Base-by-base conservation (phyloP, 2,797 vertebrate species). In the Synaphobranchus kaupii region DNA sequence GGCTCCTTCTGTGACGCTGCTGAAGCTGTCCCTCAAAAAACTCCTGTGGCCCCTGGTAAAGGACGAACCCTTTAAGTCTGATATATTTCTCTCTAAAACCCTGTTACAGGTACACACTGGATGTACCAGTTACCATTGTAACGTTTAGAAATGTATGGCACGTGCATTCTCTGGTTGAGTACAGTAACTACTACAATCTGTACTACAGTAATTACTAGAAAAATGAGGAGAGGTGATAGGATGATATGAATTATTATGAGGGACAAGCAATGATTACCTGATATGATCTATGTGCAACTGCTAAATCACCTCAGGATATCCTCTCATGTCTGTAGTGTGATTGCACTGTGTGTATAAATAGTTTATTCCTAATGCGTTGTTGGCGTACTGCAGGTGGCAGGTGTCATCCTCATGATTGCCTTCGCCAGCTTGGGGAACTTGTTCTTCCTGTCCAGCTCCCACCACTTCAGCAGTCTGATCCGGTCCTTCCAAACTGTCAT, bases 41-140 rank as follows among this genome's bases (percentile, higher is more conserved):
- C 50, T 95, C 87, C 28, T 92, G 39, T 89, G 91, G 54, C 92
- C 93, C 28, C 86, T 39, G 96, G 97, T 97, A 95, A 94, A 52
- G 3, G 12, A 9, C 54, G 25, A 9, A 9, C 31, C 20, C 2
- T 13, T 17, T 39, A 44, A 76, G 13, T 44, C 28, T 73, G 28
- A 0, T 31, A 17, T 15, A 73, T 73, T 34, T 73, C 17, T 12
- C 28, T 28, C n/a, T 28, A 28, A 68, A 68, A 68, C n/a, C n/a
- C 58, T 22, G 68, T 13, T 31, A 39, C 31, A 73, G 28, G 13
- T 8, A 73, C 68, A 76, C 44, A 20, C 73, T 20, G 7, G 71
- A 76, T 76, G 13, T 17, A 39, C 15, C 17, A 44, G 2, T 44
- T 8, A 17, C 13, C 31, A 44, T 76, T 20, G 8, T 76, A 76